Percentiles rank a stretch among this genome's conserved stretches.
phyloP scores from a whole-genome alignment of 2,797 vertebrate species.

The Parotocinclus haroldoi region DNA sequence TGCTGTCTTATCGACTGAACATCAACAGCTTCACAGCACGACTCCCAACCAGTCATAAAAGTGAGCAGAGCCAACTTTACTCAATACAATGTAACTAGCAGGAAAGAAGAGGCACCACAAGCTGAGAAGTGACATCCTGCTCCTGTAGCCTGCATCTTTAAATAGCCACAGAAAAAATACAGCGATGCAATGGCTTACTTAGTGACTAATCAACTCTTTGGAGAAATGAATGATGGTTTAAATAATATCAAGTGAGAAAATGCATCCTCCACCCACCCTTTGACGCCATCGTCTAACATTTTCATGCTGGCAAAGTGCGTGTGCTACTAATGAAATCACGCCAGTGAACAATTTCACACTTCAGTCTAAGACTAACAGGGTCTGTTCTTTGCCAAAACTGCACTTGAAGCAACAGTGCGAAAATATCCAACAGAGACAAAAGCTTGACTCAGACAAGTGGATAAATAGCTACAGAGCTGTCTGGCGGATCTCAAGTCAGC shows the following conservation, averaged over 20 bases:
- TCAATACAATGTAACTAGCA: too few relatives aligned
- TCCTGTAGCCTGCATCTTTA: background rate
- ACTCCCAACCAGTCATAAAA: background rate
- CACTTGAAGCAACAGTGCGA: constrained; percentile 38
- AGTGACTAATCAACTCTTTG: constrained; percentile 19
- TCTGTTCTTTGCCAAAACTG: constrained; percentile 40
- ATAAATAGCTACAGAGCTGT: constrained; percentile 32
- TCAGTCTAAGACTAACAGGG: constrained; percentile 39
- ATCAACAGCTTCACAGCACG: background rate
- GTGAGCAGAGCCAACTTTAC: too few relatives aligned
- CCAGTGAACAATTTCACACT: constrained; percentile 42
- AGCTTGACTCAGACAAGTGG: constrained; percentile 43
- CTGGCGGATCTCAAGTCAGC: constrained; percentile 25
- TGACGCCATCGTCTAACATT: constrained; percentile 46
- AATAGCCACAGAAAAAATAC: constrained; percentile 2
- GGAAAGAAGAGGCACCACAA: background rate
- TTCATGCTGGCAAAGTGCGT: constrained; percentile 31
- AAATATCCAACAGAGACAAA: constrained; percentile 49
- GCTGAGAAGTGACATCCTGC: background rate
- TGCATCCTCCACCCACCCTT: constrained; percentile 27
- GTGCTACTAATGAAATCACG: constrained; percentile 46
- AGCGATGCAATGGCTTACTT: constrained; percentile 27
- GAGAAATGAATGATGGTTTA: constrained; percentile 23
- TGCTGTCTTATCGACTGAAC: too few relatives aligned
- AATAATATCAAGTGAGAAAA: constrained; percentile 34